Conservation (phyloP, 1,140 invertebrate species). For the Pseudachorutes palmiensis region DNA sequence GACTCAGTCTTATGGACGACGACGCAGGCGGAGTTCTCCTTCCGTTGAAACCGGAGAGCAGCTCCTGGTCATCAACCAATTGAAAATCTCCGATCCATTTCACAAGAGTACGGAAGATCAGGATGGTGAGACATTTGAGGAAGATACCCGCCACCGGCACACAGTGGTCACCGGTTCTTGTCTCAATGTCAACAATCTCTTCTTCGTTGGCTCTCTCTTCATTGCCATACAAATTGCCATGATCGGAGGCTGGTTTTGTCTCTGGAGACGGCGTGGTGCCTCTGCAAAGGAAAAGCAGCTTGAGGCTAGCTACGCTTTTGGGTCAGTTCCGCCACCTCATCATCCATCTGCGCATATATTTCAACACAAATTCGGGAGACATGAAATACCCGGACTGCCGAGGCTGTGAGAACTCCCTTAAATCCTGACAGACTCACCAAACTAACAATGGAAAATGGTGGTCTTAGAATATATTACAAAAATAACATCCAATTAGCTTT, state of each 20-base stretch:
- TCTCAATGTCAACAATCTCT: constrained; percentile 40
- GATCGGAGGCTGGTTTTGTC: constrained; percentile 42
- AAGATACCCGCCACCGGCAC: constrained; percentile 13
- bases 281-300: neutral
- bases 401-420: neutral
- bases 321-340: neutral
- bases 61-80: constrained; percentile 46
- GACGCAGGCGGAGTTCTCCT: constrained; percentile 38
- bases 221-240: constrained; percentile 43
- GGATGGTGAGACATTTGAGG: constrained; percentile 21
- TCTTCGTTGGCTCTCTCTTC: constrained; percentile 43
- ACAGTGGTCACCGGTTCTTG: constrained; percentile 30
- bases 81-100: constrained; percentile 49
- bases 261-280: constrained; percentile 41
- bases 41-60: constrained; percentile 39
- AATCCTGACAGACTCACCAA: neutral
- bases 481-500: neutral
- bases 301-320: neutral
- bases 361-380: neutral
- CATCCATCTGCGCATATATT: neutral
- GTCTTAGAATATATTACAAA: neutral
- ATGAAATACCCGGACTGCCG: neutral
- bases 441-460: neutral
- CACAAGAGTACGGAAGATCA: constrained; percentile 27
- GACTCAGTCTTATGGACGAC: constrained; percentile 44